phyloP scores from a whole-genome alignment of 2,113 vertebrate genomes.

The Gymnarchus niloticus region DNA sequence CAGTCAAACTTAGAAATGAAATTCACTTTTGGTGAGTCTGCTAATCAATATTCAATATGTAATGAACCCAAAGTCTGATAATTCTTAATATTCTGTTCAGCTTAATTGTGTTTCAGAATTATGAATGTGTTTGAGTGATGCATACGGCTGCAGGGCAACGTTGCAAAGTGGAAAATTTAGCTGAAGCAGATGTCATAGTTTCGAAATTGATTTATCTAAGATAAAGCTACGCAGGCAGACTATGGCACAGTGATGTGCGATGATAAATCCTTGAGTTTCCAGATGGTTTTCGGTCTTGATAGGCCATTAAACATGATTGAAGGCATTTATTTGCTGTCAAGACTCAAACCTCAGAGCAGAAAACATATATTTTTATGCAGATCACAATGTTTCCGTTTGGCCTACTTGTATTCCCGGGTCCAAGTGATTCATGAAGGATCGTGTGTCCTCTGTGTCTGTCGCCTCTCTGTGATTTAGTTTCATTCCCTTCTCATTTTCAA shows the following conservation, averaged over 20 bases:
- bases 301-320: background rate
- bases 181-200: background rate
- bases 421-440: background rate
- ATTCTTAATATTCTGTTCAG: background rate
- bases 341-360: background rate
- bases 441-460: background rate
- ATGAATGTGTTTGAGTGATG: background rate
- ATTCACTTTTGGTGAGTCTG: background rate
- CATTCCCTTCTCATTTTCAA: conserved; percentile 1
- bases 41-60: background rate
- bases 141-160: background rate
- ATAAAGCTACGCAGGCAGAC: background rate
- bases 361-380: background rate
- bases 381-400: background rate
- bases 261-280: background rate
- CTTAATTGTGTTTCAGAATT: background rate
- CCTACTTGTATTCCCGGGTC: background rate
- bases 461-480: background rate
- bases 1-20: background rate
- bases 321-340: background rate
- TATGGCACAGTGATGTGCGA: background rate
- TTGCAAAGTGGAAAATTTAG: background rate
- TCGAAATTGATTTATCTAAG: background rate
- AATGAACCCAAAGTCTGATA: background rate
- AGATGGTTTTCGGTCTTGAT: background rate